Conservation (phyloP, 53 echinoderm and acorn worm species). For the Echinarachnius parma region DNA sequence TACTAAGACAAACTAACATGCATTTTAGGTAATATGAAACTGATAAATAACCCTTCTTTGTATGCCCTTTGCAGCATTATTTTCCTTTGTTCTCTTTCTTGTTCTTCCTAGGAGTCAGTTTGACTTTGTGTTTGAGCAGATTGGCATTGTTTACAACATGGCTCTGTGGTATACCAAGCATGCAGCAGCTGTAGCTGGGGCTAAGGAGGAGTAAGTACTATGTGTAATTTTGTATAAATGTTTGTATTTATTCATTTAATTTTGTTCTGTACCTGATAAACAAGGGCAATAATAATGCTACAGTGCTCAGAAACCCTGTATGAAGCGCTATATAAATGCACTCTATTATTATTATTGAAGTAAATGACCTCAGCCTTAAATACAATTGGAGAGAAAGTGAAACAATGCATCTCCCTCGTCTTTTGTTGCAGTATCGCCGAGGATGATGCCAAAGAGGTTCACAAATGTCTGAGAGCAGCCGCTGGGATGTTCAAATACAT, state of each 20-base stretch:
- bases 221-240: not conserved
- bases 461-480: slow-evolving; percentile 79
- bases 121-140: slow-evolving; percentile 91
- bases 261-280: too few species aligned
- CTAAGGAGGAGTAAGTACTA: slow-evolving; percentile 81
- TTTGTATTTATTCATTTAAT: not conserved
- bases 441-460: slow-evolving; percentile 92
- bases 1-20: too few species aligned
- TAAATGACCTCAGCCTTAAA: too few species aligned
- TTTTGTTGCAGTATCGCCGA: slow-evolving; percentile 67
- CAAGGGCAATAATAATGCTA: too few species aligned
- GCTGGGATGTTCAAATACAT: slow-evolving; percentile 91
- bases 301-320: too few species aligned
- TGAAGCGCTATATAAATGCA: too few species aligned
- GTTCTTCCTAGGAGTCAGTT: slow-evolving; percentile 61
- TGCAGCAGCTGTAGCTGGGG: slow-evolving; percentile 85
- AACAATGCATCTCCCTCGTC: too few species aligned
- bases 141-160: slow-evolving; percentile 77
- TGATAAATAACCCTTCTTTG: too few species aligned
- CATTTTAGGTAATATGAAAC: too few species aligned
- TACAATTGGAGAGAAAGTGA: too few species aligned
- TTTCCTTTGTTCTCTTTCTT: not conserved
- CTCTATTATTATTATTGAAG: too few species aligned
- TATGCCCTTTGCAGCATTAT: too few species aligned
- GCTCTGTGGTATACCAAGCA: slow-evolving; percentile 96